phyloP scores from a whole-genome alignment of 2,888 invertebrate species.

The Diaphora mendica region DNA sequence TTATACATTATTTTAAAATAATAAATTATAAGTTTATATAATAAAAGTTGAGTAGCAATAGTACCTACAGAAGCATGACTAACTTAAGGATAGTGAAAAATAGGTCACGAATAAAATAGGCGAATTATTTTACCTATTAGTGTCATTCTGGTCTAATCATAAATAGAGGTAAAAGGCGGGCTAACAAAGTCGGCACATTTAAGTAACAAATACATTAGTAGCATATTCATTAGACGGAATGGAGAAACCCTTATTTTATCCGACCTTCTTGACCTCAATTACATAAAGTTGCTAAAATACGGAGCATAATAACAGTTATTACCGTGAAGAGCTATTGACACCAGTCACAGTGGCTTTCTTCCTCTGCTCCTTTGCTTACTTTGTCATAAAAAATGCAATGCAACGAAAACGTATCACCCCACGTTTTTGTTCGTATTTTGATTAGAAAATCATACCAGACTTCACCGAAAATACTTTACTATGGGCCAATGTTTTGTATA shows the following conservation, averaged over 20 bases:
- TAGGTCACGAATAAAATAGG: no score
- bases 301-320: neutral
- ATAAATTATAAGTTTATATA: neutral
- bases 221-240: neutral
- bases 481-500: neutral
- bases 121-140: neutral
- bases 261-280: neutral
- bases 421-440: no score
- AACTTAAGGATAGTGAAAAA: neutral
- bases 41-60: neutral
- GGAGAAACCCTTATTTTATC: neutral
- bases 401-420: no score
- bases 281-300: neutral
- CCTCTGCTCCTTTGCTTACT: no score
- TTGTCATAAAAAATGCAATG: no score
- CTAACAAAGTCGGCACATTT: neutral
- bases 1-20: neutral
- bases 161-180: neutral
- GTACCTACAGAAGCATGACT: neutral
- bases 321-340: neutral
- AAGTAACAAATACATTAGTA: neutral
- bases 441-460: neutral
- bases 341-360: neutral
- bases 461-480: neutral
- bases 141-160: neutral